Base-by-base conservation (phyloP, 2,113 vertebrate genomes). In the Archilochus colubris region DNA sequence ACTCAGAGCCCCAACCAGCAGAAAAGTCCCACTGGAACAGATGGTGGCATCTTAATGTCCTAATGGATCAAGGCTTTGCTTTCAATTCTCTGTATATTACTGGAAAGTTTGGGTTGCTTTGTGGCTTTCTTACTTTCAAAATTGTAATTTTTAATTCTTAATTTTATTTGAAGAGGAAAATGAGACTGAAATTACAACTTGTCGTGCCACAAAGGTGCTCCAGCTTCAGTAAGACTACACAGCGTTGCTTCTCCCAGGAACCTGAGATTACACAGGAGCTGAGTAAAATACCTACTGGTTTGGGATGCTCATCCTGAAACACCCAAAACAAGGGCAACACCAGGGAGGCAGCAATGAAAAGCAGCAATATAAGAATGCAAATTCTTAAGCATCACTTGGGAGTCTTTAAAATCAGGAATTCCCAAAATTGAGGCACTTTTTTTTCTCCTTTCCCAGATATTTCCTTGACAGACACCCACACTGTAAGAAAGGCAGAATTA, bases 251-350 rank as follows among this genome's bases (percentile, higher is more conserved):
- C 16, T 28, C 43, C 36, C 14, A 86, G 48, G 20, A 82, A 82
- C 0, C 0, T 2, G 38, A 10, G 10, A 31, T 68, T 79, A 82
- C n/a, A 25, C n/a, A 77, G n/a, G 27, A 78, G 13, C 14, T 8
- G 38, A 69, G 22, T 55, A 44, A 83, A 68, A n/a, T 5, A 88
- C 10, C 31, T 38, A 13, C 50, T 46, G 17, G 11, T 48, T 91
- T 59, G 23, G 36, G 27, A 91, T 31, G 24, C 30, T 68, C 23
- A 30, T n/a, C 48, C 15, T 48, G 22, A 76, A 90, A 68, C 31
- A 94, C 9, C 18, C 3, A 0, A 57, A 57, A 57, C 53, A 28
- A 57, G 53, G 57, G 6, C 22, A 27, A 27, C 74, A 66, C 3
- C 0, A 0, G 4, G 14, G 11, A 94, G 22, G 43, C 61, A 79